Percentiles rank a stretch among this genome's conserved stretches.
phyloP scores from a whole-genome alignment of 2,888 invertebrate genomes.

The Lamellibrachia satsuma region DNA sequence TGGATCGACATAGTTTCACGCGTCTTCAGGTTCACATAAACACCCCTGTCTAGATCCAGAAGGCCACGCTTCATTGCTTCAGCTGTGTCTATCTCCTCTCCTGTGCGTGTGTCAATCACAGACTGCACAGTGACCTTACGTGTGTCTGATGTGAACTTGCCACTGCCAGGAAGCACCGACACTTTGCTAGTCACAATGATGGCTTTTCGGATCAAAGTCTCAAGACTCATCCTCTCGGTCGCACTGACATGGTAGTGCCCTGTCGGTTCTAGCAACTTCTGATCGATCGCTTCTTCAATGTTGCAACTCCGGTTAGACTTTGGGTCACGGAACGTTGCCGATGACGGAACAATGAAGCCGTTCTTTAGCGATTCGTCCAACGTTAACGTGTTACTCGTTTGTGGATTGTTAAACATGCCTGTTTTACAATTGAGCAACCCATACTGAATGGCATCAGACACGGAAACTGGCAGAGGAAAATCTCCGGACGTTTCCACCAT shows the following conservation, averaged over 20 bases:
- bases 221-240: slow-evolving; percentile 82
- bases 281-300: slow-evolving; percentile 38
- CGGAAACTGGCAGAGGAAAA: slow-evolving; percentile 68
- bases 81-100: slow-evolving; percentile 80
- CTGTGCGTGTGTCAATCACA: slow-evolving; percentile 84
- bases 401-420: slow-evolving; percentile 78
- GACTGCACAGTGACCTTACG: slow-evolving; percentile 75
- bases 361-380: slow-evolving; percentile 79
- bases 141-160: slow-evolving; percentile 50
- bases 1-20: slow-evolving; percentile 73
- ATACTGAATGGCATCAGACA: slow-evolving; percentile 81
- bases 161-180: slow-evolving; percentile 23
- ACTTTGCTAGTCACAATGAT: slow-evolving; percentile 64
- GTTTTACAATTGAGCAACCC: slow-evolving; percentile 7
- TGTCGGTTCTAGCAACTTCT: slow-evolving; percentile 37
- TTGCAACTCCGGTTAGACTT: slow-evolving; percentile 26
- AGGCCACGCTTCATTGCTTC: slow-evolving; percentile 81
- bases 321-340: slow-evolving; percentile 38
- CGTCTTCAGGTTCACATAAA: slow-evolving; percentile 57
- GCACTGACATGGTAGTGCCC: slow-evolving; percentile 76
- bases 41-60: slow-evolving; percentile 37
- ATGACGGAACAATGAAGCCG: slow-evolving; percentile 60
- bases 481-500: slow-evolving; percentile 37
- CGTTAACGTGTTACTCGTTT: slow-evolving; percentile 82
- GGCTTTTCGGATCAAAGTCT: slow-evolving; percentile 81